Base-by-base conservation (phyloP, 2,113 vertebrate species). In the Podarcis cretensis region DNA sequence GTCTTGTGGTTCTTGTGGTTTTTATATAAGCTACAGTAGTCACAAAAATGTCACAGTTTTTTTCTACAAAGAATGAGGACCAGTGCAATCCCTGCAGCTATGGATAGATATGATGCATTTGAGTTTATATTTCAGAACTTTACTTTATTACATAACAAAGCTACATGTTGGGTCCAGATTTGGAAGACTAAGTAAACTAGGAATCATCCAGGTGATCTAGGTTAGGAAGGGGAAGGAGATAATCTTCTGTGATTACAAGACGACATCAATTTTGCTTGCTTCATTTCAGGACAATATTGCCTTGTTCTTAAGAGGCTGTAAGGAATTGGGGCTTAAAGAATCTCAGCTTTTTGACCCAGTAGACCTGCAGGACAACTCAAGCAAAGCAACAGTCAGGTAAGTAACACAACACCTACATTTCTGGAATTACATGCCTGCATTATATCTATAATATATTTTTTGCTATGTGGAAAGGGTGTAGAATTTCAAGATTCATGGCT, bases 321-420 rank as follows among this genome's bases (percentile, higher is more conserved):
- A 98, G 96, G 98, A 99, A 91, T 94, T 99, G 18, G 99, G 99
- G 74, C 98, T 99, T 94, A 99, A 99, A 94, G 98, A 98, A 94
- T 98, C 98, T 77, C 99, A 99, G 94, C 98, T 99, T 92, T 99
- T 99, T 96, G 98, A 99, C 94, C 98, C 98, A 1, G 98, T 98
- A 95, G 98, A 99, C 95, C 97, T 99, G 37, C 99, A 99, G 95
- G 98, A 99, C 94, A 96, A 97, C 1, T 98, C 98, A 12, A 98
- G 96, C 95, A 97, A 97, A 91, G 97, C 96, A 91, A 93, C 97
- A 9, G 65, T 97, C 96, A 99, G 97, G 99, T 99, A 97, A 98
- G 98, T 96, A 89, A n/a, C 92, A 18, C 20, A 71, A 27, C 59
- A 88, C 68, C 89, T 90, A 43, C 0, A 1, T 23, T 79, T 83